Percentiles rank a stretch among this genome's conserved stretches.
phyloP scores from a whole-genome alignment of 2,113 vertebrate species.

The Paramisgurnus dabryanus region DNA sequence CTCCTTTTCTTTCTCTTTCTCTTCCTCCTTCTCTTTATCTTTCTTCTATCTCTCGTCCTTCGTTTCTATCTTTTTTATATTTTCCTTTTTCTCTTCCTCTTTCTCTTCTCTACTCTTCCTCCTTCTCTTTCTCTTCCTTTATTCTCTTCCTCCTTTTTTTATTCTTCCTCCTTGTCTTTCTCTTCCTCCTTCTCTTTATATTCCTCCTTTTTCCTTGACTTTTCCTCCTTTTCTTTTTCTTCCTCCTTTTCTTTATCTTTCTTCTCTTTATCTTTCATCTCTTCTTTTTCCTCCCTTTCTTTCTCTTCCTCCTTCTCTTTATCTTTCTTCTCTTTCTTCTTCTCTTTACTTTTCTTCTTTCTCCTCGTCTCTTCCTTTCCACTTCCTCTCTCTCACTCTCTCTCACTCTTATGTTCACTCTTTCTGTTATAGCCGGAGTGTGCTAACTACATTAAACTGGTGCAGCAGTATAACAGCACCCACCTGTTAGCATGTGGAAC shows the following conservation, averaged over 20 bases:
- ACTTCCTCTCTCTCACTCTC: conserved; percentile 2
- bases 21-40: neutral
- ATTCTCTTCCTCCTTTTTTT: neutral
- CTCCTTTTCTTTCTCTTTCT: neutral
- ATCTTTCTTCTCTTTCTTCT: neutral
- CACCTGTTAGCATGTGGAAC: conserved; percentile 93
- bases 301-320: neutral
- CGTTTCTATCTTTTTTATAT: neutral
- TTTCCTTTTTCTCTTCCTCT: neutral
- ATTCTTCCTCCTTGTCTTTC: neutral
- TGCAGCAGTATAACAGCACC: conserved; percentile 90
- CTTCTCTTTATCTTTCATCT: neutral
- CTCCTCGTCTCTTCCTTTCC: neutral
- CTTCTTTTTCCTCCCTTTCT: neutral
- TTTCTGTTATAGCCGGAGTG: conserved; percentile 83
- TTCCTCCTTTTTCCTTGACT: neutral
- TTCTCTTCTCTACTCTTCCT: neutral
- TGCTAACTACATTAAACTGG: conserved; percentile 90
- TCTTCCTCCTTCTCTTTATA: neutral
- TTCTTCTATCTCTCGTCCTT: neutral
- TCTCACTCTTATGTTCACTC: neutral
- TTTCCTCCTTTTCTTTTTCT: neutral
- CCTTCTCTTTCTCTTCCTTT: neutral
- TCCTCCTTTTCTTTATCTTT: neutral
- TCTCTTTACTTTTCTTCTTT: neutral